Evolutionary conservation across 2,797 vertebrate species (phyloP).

Genomic region (Helarctos malayanus): DNA sequence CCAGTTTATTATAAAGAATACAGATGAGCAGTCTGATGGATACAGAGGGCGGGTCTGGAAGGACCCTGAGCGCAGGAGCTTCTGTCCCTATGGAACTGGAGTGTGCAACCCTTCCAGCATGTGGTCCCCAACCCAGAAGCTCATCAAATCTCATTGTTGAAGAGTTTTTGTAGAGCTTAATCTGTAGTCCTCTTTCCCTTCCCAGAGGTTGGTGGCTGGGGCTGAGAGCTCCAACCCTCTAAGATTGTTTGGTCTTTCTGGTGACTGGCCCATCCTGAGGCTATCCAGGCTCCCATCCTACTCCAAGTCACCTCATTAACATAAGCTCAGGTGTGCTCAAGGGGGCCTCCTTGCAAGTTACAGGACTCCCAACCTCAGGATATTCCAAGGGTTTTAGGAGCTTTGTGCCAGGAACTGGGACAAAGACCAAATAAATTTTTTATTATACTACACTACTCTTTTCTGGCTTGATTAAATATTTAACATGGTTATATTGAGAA

Average conservation of each 20-base stretch:
- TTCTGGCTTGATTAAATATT: constrained; percentile 56
- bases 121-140: not conserved
- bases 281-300: not conserved
- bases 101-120: not conserved
- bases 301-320: not conserved
- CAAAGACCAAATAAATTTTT: not conserved
- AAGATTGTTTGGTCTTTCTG: not conserved
- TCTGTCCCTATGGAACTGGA: not conserved
- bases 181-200: not conserved
- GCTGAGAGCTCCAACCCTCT: not conserved
- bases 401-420: not conserved
- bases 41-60: not conserved
- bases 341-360: not conserved
- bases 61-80: not conserved
- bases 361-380: not conserved
- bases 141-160: not conserved
- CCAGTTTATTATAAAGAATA: not conserved
- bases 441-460: not conserved
- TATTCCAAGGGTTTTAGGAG: not conserved
- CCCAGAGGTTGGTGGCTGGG: not conserved
- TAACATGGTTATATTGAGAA: rapidly evolving
- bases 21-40: not conserved
- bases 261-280: not conserved
- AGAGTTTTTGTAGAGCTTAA: not conserved
- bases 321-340: not conserved